Evolutionary conservation across 2,888 invertebrate species (phyloP), one percentile per base, ranked within the genome.

Genomic region (Ypsolopha sequella): DNA sequence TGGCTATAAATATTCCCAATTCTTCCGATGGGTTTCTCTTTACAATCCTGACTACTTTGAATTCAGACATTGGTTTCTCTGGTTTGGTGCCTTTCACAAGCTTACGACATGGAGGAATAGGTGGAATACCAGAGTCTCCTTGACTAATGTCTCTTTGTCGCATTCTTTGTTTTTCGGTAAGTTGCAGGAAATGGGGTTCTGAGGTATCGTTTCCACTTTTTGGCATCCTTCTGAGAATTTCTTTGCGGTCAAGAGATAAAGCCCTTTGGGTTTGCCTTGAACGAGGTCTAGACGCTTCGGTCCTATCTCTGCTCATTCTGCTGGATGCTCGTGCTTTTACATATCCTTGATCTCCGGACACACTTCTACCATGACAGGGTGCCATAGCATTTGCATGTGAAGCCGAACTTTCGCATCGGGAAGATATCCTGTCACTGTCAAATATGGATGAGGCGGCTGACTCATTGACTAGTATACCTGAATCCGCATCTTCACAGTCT

Each of bases 391-490:
- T 76, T 8, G 67, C 72, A 55, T 87, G 84, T 11, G 88, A 87
- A 43, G 86, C 81, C 14, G 88, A 87, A 65, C 88, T 88, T 62
- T 87, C 87, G 63, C 88, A 88, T 0, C 87, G 74, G 36, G 87
- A 82, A 7, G 87, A 82, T 71, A 86, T 79, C 65, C 87, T 78
- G 59, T 88, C 88, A 64, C 87, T 87, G 53, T 89, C 89, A 55
- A 91, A 87, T 55, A 91, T 82, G 1, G 91, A 91, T 52, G 91
- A 91, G 49, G 89, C 90, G 7, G 91, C 90, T 1, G 92, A 92
- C 66, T 92, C 92, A 64, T 91, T 92, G 61, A 92, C 91, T 66
- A 92, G 82, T 60, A 93, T 93, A 41, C 93, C 93, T 35, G 92
- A 92, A 71, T 93, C 93, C 54, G 91, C 91, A 73, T 93, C 93